Evolutionary conservation across 2,797 vertebrate genomes (phyloP).

Genomic region (Danio jaintianensis): DNA sequence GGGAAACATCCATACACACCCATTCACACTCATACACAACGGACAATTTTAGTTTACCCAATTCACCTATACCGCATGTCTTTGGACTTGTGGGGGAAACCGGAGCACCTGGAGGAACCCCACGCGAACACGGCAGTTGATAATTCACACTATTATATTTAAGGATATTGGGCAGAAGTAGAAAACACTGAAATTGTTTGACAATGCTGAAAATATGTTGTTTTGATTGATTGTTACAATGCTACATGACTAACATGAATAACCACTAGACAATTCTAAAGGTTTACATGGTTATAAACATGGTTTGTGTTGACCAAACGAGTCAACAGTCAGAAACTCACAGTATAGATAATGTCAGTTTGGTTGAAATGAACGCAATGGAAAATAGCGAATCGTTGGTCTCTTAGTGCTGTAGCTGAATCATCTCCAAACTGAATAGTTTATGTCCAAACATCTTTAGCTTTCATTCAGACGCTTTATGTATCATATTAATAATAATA

Average conservation of each 20-base stretch:
- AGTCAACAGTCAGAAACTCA: slow-evolving; percentile 27
- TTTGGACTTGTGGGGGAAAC: too few species aligned
- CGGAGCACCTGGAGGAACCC: too few species aligned
- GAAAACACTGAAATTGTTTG: slow-evolving; percentile 9
- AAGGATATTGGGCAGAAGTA: slow-evolving; percentile 18
- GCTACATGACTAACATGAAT: slow-evolving; percentile 37
- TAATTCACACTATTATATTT: slow-evolving; percentile 34
- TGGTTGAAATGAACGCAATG: slow-evolving; percentile 9
- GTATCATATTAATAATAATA: neutral
- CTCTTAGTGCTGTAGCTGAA: neutral
- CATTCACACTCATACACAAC: too few species aligned
- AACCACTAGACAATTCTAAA: slow-evolving; percentile 39
- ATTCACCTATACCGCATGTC: too few species aligned
- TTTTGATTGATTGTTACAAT: slow-evolving; percentile 27
- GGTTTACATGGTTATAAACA: slow-evolving; percentile 32
- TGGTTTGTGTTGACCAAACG: slow-evolving; percentile 1
- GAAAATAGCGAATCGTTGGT: neutral
- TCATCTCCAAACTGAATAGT: neutral
- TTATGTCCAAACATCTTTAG: neutral
- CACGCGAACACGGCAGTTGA: too few species aligned
- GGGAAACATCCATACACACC: too few species aligned
- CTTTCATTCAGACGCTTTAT: neutral
- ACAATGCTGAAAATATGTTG: neutral
- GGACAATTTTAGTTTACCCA: too few species aligned
- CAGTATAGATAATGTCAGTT: slow-evolving; percentile 43